These are phyloP conservation scores for Globia sparganii DNA, from an alignment of 2,888 invertebrate species.

Conservation along the genomic window DNA sequence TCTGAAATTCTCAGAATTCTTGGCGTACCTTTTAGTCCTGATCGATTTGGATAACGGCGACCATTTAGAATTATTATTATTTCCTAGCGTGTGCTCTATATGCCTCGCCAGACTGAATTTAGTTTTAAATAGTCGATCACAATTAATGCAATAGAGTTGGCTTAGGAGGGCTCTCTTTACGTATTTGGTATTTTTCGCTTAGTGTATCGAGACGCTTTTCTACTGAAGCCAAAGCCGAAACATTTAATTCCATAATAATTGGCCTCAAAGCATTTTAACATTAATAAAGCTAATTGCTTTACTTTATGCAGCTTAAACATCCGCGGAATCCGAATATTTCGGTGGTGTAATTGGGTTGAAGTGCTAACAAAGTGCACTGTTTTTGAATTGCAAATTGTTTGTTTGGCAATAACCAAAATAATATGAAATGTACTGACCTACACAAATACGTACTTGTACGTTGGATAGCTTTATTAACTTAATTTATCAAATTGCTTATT, in stretches of 20 bases:
- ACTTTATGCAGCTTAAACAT: conserved; percentile 32
- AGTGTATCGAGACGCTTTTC: neutral
- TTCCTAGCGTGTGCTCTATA: too few species aligned
- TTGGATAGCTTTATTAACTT: neutral
- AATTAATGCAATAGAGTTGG: neutral
- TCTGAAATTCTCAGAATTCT: neutral
- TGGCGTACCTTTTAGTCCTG: neutral
- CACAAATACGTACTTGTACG: neutral
- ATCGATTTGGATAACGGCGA: too few species aligned
- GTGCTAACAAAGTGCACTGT: conserved; percentile 17
- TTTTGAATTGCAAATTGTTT: conserved; percentile 33
- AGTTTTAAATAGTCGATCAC: neutral
- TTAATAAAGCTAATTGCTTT: conserved; percentile 41
- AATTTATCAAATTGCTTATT: too few species aligned
- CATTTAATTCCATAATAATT: conserved; percentile 23
- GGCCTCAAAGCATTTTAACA: conserved; percentile 18
- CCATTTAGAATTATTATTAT: too few species aligned
- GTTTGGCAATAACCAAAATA: conserved; percentile 11
- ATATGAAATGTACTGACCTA: neutral
- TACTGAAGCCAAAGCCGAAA: conserved; percentile 1
- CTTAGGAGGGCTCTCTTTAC: neutral
- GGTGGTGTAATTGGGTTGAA: conserved; percentile 36
- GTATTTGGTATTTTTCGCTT: neutral
- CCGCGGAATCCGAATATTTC: conserved; percentile 29
- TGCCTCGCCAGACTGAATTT: neutral